Percentiles rank a stretch among this genome's conserved stretches.
Evolutionary conservation across 2,113 vertebrate genomes (phyloP).

Genomic region (Megalops atlanticus): DNA sequence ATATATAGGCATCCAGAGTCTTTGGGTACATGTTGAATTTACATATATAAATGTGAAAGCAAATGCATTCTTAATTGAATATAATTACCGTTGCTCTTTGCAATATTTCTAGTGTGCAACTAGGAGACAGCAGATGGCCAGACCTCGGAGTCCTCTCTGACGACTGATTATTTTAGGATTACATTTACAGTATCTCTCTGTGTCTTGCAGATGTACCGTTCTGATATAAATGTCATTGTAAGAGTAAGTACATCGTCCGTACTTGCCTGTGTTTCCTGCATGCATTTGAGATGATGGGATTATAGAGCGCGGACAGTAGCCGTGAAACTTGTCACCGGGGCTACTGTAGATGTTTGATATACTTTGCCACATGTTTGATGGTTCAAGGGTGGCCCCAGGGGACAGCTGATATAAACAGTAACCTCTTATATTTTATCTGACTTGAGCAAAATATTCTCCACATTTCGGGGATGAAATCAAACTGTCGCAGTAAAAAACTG

Average conservation of each 20-base stretch:
- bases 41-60: too few relatives aligned
- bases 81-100: too few relatives aligned
- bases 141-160: not conserved
- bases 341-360: not conserved
- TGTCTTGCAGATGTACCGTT: not conserved
- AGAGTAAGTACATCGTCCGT: not conserved
- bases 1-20: too few relatives aligned
- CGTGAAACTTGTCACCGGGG: not conserved
- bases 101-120: too few relatives aligned
- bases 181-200: not conserved
- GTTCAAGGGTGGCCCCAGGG: slow-evolving; percentile 6
- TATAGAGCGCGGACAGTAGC: not conserved
- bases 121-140: too few relatives aligned
- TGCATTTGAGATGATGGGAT: not conserved
- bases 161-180: not conserved
- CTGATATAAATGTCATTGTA: not conserved
- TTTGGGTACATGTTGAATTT: too few relatives aligned
- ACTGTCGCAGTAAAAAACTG: not conserved
- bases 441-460: not conserved
- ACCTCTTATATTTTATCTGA: not conserved
- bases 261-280: not conserved
- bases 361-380: not conserved
- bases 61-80: too few relatives aligned
- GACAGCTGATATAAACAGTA: not conserved
- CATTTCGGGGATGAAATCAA: not conserved